A percentile compares a stretch with the other conserved stretches of the same genome.
Evolutionary conservation across 1,140 invertebrate species (phyloP).

Genomic region (Bombus picipes): DNA sequence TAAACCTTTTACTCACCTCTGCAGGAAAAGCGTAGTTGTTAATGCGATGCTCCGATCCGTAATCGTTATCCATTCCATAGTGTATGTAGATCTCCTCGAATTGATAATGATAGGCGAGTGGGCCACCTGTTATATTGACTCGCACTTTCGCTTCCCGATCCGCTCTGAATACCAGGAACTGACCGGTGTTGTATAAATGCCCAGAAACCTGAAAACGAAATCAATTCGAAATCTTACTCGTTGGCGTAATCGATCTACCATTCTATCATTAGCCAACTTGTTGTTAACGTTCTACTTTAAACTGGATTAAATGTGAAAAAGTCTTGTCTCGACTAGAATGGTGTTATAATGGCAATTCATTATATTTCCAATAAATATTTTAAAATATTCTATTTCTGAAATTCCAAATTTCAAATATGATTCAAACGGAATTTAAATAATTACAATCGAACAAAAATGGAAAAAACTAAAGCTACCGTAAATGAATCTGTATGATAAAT

Average conservation of each 20-base stretch:
- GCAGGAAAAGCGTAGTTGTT: conserved; percentile 96
- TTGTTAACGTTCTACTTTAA: neutral
- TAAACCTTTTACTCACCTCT: conserved; percentile 87
- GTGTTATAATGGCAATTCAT: too few relatives aligned
- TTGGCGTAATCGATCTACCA: too few relatives aligned
- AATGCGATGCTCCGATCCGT: conserved; percentile 96
- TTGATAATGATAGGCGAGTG: conserved; percentile 96
- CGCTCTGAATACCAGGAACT: conserved; percentile 94
- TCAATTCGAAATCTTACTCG: conserved; percentile 29
- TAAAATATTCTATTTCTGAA: too few relatives aligned
- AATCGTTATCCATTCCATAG: conserved; percentile 92
- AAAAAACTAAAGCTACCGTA: too few relatives aligned
- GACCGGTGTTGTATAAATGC: conserved; percentile 93
- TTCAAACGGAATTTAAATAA: too few relatives aligned
- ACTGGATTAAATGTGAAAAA: too few relatives aligned
- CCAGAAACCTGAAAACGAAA: conserved; percentile 89
- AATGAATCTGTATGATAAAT: too few relatives aligned
- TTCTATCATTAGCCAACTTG: neutral
- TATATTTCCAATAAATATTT: too few relatives aligned
- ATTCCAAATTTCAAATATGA: too few relatives aligned
- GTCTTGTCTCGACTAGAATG: too few relatives aligned
- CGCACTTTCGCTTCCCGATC: conserved; percentile 93
- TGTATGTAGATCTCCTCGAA: conserved; percentile 98
- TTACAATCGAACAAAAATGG: too few relatives aligned
- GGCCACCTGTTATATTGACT: conserved; percentile 97